These are phyloP conservation scores for Mamestra brassicae DNA, from an alignment of 2,888 invertebrate species.

Conservation along the genomic window DNA sequence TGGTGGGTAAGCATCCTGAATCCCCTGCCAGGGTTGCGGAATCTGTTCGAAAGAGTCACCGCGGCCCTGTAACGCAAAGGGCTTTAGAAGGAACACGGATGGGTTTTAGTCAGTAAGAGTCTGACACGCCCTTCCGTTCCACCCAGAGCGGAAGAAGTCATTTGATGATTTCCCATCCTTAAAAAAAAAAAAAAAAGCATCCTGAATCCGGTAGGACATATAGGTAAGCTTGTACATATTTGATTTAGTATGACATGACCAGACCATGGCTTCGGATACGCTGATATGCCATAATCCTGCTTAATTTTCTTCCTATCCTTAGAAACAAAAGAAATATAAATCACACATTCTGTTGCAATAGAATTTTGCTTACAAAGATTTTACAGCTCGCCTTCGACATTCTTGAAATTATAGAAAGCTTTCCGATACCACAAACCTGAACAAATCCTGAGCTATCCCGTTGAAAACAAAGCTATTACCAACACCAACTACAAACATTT, in stretches of 20 bases:
- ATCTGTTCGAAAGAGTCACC: too few relatives aligned
- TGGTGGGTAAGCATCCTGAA: neutral
- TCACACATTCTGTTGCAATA: neutral
- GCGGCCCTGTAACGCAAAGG: too few relatives aligned
- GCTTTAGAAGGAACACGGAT: too few relatives aligned
- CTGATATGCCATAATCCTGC: neutral
- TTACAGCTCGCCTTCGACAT: neutral
- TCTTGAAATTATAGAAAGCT: slow-evolving; percentile 7
- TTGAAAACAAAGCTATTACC: slow-evolving; percentile 27
- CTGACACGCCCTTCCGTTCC: too few relatives aligned
- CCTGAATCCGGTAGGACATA: neutral
- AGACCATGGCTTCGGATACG: neutral
- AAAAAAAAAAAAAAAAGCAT: too few relatives aligned
- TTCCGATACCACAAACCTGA: slow-evolving; percentile 11
- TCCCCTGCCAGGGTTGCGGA: too few relatives aligned
- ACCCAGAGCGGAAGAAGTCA: too few relatives aligned
- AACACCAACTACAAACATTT: slow-evolving; percentile 43
- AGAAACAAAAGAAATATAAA: neutral
- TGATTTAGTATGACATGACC: neutral
- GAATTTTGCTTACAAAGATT: neutral
- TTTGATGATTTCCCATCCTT: too few relatives aligned
- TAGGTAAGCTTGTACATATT: neutral
- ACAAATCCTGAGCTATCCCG: slow-evolving; percentile 5
- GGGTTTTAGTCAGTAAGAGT: too few relatives aligned
- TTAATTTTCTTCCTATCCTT: neutral